These are phyloP conservation scores for Bellardia bayeri DNA, from an alignment of 2,888 invertebrate genomes.

Conservation along the genomic window DNA sequence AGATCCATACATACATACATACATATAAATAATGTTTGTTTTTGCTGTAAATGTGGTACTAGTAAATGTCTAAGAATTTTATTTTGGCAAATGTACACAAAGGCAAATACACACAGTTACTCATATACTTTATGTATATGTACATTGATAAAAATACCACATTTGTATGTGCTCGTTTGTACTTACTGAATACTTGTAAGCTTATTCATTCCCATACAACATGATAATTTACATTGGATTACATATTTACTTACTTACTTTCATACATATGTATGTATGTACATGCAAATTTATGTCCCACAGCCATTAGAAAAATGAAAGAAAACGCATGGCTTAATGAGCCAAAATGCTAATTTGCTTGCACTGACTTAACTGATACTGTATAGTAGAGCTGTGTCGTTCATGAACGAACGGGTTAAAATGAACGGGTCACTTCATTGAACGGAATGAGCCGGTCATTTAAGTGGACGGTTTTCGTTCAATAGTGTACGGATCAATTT, in stretches of 20 bases:
- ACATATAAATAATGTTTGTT: background rate
- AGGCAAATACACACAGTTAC: slow-evolving; percentile 2
- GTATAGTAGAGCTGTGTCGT: too few relatives aligned
- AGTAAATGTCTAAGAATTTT: slow-evolving; percentile 41
- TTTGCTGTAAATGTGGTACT: slow-evolving; percentile 37
- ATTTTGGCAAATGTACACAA: slow-evolving; percentile 46
- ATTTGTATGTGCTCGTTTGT: slow-evolving; percentile 5
- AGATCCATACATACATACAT: too few relatives aligned
- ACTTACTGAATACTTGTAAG: background rate
- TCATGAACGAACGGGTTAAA: too few relatives aligned
- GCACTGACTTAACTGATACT: background rate
- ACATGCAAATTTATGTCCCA: background rate
- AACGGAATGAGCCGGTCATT: too few relatives aligned
- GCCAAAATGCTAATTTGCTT: slow-evolving; percentile 33
- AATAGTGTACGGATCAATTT: too few relatives aligned
- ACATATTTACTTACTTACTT: too few relatives aligned
- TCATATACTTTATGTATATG: too few relatives aligned
- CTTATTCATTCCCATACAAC: background rate
- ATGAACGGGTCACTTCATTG: too few relatives aligned
- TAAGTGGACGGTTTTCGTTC: too few relatives aligned
- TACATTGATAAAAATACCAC: slow-evolving; percentile 9
- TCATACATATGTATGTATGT: too few relatives aligned
- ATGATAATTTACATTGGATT: background rate
- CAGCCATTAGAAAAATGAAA: background rate
- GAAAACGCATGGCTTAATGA: slow-evolving; percentile 18